Evolutionary conservation across 2,797 vertebrate genomes (phyloP).

Genomic region (Picus viridis): DNA sequence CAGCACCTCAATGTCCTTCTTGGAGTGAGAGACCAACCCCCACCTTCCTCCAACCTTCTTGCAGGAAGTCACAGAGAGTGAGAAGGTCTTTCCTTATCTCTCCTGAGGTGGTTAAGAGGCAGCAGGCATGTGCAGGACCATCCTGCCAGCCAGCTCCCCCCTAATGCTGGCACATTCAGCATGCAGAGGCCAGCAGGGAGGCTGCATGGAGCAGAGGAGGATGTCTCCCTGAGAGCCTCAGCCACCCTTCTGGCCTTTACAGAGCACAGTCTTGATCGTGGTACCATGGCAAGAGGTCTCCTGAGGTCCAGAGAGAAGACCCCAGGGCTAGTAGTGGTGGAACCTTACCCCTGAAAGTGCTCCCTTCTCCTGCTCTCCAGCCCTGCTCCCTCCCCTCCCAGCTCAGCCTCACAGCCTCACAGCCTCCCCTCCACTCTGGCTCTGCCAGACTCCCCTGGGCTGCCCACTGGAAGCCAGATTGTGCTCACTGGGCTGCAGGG

Average conservation of each 20-base stretch:
- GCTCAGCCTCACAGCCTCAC: background rate
- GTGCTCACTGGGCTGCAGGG: background rate
- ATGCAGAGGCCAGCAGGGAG: background rate
- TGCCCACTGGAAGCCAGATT: background rate
- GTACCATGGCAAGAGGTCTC: fast-evolving
- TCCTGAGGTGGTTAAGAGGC: background rate
- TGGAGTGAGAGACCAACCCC: no score
- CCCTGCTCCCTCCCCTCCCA: background rate
- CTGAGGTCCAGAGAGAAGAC: background rate
- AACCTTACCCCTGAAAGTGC: background rate
- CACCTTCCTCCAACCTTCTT: no score
- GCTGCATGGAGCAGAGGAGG: background rate
- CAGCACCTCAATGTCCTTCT: no score
- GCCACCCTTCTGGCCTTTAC: fast-evolving
- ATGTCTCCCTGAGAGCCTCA: background rate
- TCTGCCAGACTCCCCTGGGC: background rate
- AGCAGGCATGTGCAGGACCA: background rate
- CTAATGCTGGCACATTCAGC: background rate
- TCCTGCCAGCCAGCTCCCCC: background rate
- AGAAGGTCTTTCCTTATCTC: no score
- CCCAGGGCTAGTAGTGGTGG: background rate
- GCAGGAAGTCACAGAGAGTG: no score
- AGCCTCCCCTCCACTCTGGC: no score
- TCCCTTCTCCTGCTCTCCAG: background rate
- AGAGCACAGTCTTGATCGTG: fast-evolving